These are phyloP conservation scores for Sebastes minor DNA, from an alignment of 2,797 vertebrate species.

Conservation along the genomic window DNA sequence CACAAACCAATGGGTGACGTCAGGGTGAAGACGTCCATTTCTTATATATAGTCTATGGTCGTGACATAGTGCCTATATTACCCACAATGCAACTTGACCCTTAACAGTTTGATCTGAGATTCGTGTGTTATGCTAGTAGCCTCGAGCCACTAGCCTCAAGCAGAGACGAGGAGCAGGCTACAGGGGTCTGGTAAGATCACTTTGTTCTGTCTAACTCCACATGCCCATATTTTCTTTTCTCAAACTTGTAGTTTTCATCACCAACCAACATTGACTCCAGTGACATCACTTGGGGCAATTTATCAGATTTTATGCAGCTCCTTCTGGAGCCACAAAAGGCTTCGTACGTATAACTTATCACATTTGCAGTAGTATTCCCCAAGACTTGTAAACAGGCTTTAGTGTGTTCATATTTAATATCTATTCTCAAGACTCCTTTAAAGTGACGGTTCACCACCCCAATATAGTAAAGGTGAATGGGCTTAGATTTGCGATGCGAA, in stretches of 20 bases:
- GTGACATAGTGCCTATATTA: background rate
- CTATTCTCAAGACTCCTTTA: background rate
- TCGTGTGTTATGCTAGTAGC: background rate
- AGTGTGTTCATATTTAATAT: background rate
- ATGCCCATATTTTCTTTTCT: background rate
- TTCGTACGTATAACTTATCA: background rate
- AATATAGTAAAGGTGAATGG: background rate
- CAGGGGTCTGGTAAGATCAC: background rate
- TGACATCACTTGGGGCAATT: background rate
- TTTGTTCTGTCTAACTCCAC: background rate
- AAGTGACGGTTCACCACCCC: background rate
- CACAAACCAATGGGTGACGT: background rate
- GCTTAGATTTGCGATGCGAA: background rate
- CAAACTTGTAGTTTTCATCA: background rate
- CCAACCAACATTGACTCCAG: background rate
- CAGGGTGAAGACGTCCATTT: too few relatives aligned
- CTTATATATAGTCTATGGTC: background rate
- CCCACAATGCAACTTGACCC: background rate
- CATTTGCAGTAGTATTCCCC: background rate
- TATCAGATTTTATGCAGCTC: too few relatives aligned
- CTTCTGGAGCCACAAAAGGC: too few relatives aligned
- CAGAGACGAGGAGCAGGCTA: background rate
- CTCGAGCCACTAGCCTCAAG: background rate
- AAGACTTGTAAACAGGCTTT: background rate
- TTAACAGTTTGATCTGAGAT: background rate